Evolutionary conservation across 2,113 vertebrate species (phyloP), one percentile per base, ranked within the genome.

Genomic region (Mobula hypostoma): DNA sequence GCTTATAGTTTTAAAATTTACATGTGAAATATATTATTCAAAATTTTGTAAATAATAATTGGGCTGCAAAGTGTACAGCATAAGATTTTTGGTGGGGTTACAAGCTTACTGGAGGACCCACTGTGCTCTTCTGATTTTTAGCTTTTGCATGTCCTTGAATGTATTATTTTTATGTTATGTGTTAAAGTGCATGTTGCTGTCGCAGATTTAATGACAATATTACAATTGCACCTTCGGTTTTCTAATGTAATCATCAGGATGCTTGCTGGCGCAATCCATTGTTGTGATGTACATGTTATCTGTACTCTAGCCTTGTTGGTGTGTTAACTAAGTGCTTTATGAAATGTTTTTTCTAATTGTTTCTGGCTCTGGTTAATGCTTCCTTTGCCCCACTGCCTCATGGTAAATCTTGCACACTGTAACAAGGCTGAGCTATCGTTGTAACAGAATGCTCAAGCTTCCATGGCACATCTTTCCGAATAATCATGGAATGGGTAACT

Each of bases 71-170:
- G 7, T 56, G 27, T 32, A 7, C 66, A 5, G 36, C 48, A 19
- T 32, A 90, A 93, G 24, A 24, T 29, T 56, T 48, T 74, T 72
- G 68, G 91, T 93, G 91, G 36, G 70, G 56, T 76, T 93, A 76
- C 40, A 76, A 93, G 40, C 68, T 95, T 96, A 95, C 95, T 95
- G 95, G 97, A 97, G 97, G 97, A 97, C 96, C 96, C 96, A 96
- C 96, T 97, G 96, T 97, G 97, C 97, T 96, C 94, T 96, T 40
- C 94, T 96, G 95, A 94, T 95, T 94, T 95, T 88, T 96, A 94
- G 96, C 95, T 95, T 95, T 95, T 95, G 97, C 97, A 98, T 97
- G 97, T 93, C 72, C 79, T 94, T 94, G 92, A 95, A 95, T 94
- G 95, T 87, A 24, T 95, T 95, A 17, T 70, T 61, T 56, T n/a